phyloP scores from a whole-genome alignment of 2,797 vertebrate genomes.

The Falco peregrinus region DNA sequence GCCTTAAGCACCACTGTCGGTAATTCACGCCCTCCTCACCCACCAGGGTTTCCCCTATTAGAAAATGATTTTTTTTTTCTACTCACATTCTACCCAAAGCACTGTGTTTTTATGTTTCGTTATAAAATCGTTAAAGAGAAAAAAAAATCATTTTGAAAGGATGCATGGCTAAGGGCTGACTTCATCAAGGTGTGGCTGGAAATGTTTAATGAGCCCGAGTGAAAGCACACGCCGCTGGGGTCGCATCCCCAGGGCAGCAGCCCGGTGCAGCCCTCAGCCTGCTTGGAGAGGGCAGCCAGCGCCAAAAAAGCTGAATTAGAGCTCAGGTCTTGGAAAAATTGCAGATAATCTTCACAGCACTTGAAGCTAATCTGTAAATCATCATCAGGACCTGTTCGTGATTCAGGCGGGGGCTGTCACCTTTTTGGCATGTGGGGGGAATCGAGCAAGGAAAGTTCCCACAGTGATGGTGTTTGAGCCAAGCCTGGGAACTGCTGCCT shows the following conservation, averaged over 20 bases:
- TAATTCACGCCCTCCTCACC: neutral
- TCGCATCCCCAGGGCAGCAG: neutral
- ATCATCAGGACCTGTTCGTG: neutral
- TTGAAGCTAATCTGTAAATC: neutral
- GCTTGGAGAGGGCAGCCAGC: neutral
- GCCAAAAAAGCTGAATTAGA: neutral
- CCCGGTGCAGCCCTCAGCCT: neutral
- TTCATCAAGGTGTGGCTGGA: constrained; percentile 39
- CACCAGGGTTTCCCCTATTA: neutral
- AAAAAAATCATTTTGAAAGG: neutral
- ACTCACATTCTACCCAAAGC: neutral
- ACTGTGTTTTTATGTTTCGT: accelerated
- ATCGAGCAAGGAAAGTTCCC: neutral
- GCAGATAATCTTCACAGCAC: neutral
- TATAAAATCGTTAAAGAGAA: neutral
- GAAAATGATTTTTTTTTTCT: neutral
- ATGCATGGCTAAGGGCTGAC: neutral
- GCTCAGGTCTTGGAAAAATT: neutral
- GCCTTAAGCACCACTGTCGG: neutral
- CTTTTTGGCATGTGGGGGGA: neutral
- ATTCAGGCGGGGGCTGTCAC: neutral
- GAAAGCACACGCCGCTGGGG: neutral
- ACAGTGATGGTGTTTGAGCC: neutral
- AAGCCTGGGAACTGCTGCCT: neutral
- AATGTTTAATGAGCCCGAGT: neutral